Percentiles rank a stretch among this genome's conserved stretches.
These are phyloP conservation scores for Leucophenga montana DNA, from an alignment of 2,888 invertebrate genomes.

Conservation along the genomic window DNA sequence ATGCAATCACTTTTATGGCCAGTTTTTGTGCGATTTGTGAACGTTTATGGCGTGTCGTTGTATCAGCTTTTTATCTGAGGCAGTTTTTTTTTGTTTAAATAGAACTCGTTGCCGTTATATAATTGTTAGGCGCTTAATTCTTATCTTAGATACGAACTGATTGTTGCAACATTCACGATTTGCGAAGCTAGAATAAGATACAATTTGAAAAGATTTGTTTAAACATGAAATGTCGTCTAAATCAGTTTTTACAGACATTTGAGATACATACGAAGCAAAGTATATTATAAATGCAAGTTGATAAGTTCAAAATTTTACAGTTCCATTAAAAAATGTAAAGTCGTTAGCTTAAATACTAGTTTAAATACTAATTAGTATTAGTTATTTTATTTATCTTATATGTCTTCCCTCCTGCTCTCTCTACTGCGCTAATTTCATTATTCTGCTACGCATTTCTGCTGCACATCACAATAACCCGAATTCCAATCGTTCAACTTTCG, in stretches of 20 bases:
- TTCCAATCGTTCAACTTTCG: constrained; percentile 22
- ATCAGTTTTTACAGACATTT: too few relatives aligned
- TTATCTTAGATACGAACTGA: neutral
- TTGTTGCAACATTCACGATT: neutral
- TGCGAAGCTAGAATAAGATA: neutral
- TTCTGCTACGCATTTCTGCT: too few relatives aligned
- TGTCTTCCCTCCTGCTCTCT: too few relatives aligned
- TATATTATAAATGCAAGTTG: too few relatives aligned
- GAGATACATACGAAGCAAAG: too few relatives aligned
- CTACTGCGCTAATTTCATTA: too few relatives aligned
- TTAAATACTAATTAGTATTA: too few relatives aligned
- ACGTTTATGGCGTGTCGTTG: constrained; percentile 5
- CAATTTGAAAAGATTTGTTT: neutral
- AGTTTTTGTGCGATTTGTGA: constrained; percentile 5
- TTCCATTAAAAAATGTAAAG: too few relatives aligned
- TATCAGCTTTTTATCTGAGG: neutral
- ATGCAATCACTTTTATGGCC: constrained; percentile 19
- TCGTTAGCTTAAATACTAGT: too few relatives aligned
- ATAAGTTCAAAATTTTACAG: too few relatives aligned
- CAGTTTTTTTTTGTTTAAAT: neutral
- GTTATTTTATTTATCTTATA: too few relatives aligned
- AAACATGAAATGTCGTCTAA: too few relatives aligned
- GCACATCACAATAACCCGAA: neutral
- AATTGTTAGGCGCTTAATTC: neutral
- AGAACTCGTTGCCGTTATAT: constrained; percentile 20